phyloP scores from a whole-genome alignment of 2,797 vertebrate genomes.

The Tangara arthus region DNA sequence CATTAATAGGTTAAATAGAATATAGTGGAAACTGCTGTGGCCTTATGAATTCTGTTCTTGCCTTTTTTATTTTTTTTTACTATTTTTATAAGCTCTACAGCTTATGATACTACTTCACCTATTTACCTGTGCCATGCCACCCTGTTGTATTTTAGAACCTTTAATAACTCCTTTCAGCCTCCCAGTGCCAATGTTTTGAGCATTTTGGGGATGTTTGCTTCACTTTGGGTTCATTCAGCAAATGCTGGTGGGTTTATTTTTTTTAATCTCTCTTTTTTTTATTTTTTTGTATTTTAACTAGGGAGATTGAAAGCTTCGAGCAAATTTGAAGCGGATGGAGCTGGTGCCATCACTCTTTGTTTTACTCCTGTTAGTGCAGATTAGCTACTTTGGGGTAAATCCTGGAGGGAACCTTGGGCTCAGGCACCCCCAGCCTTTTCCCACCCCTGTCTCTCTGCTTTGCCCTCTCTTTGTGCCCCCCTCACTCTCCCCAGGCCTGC shows the following conservation, averaged over 20 bases:
- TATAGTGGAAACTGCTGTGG: no score
- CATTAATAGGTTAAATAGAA: no score
- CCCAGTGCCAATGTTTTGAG: background rate
- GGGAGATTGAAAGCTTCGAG: background rate
- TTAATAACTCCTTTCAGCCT: background rate
- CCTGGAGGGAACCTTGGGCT: background rate
- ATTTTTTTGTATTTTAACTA: background rate
- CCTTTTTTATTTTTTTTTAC: no score
- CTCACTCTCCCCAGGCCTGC: background rate
- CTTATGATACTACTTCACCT: no score
- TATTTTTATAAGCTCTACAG: no score
- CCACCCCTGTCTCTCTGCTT: background rate
- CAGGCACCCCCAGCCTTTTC: background rate
- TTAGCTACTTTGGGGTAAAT: background rate
- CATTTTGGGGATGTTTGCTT: background rate
- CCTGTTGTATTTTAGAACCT: background rate
- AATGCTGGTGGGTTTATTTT: background rate
- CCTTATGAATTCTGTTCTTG: no score
- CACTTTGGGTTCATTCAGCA: background rate
- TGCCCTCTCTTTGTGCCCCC: background rate
- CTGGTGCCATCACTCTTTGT: background rate
- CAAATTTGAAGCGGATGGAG: constrained; percentile 40
- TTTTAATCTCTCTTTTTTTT: background rate
- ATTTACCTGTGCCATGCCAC: background rate
- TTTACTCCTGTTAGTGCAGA: constrained; percentile 10